Conservation (phyloP, 2,113 vertebrate genomes). For the Psittacula cyanocephala region DNA sequence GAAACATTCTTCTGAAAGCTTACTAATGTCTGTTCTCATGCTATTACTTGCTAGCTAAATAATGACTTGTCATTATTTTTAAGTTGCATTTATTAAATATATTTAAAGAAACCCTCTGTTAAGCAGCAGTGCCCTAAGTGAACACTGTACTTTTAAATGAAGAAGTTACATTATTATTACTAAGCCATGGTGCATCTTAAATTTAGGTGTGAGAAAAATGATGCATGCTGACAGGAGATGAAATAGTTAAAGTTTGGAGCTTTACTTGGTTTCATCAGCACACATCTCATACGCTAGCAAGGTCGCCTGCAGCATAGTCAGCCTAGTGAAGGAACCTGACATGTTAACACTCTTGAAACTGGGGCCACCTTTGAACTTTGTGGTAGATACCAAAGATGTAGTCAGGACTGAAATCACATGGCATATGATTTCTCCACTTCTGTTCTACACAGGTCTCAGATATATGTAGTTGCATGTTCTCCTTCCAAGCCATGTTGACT, state of each 20-base stretch:
- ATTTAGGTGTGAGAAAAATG: neutral
- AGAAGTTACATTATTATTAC: neutral
- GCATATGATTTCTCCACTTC: neutral
- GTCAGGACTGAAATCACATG: neutral
- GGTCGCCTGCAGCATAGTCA: neutral
- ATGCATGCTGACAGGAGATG: neutral
- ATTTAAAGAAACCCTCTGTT: neutral
- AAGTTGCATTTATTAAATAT: neutral
- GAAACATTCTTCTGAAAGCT: neutral
- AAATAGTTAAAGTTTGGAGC: neutral
- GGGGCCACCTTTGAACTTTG: fast-evolving
- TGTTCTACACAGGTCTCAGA: neutral
- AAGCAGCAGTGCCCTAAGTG: neutral
- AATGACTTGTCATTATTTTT: neutral
- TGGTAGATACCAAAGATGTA: neutral
- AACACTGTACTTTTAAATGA: neutral
- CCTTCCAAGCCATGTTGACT: neutral
- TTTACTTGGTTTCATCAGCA: neutral
- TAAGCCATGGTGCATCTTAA: neutral
- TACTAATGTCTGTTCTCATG: neutral
- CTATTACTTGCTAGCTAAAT: neutral
- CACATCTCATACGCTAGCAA: neutral
- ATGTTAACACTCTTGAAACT: neutral
- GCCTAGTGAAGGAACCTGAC: neutral
- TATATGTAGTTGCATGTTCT: neutral